Evolutionary conservation across 2,113 vertebrate genomes (phyloP).

Genomic region (Tricholaema leucomelas): DNA sequence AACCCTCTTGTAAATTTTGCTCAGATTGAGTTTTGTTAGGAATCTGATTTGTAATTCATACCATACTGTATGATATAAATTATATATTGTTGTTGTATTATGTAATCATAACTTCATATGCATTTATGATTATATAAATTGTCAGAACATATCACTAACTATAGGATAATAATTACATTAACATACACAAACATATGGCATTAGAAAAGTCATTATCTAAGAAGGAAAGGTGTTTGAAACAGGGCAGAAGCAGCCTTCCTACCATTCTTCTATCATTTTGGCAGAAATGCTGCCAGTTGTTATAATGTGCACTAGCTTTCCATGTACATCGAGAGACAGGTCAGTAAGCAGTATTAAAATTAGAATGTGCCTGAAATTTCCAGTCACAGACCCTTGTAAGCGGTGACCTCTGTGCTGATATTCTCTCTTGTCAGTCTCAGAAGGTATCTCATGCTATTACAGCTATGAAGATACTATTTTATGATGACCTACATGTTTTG

Average conservation of each 20-base stretch:
- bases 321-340: not conserved
- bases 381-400: constrained; percentile 16
- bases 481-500: not conserved
- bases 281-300: not conserved
- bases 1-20: constrained; percentile 54
- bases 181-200: constrained; percentile 41
- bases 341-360: not conserved
- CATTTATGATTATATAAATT: constrained; percentile 59
- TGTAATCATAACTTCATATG: constrained; percentile 60
- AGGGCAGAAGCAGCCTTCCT: constrained; percentile 12
- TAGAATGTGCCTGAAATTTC: constrained; percentile 21
- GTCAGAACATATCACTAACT: constrained; percentile 33
- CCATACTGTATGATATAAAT: constrained; percentile 66
- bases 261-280: not conserved
- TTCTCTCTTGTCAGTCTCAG: constrained; percentile 36
- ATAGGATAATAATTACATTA: constrained; percentile 49
- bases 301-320: not conserved
- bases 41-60: constrained; percentile 56
- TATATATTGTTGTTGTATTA: constrained; percentile 38
- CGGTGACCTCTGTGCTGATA: not conserved
- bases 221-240: constrained; percentile 48
- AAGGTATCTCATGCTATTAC: constrained; percentile 28
- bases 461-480: not conserved
- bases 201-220: constrained; percentile 64
- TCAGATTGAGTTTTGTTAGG: constrained; percentile 26